Evolutionary conservation across 2,797 vertebrate species (phyloP), one percentile per base, ranked within the genome.

Genomic region (Sebastes matsubarae): DNA sequence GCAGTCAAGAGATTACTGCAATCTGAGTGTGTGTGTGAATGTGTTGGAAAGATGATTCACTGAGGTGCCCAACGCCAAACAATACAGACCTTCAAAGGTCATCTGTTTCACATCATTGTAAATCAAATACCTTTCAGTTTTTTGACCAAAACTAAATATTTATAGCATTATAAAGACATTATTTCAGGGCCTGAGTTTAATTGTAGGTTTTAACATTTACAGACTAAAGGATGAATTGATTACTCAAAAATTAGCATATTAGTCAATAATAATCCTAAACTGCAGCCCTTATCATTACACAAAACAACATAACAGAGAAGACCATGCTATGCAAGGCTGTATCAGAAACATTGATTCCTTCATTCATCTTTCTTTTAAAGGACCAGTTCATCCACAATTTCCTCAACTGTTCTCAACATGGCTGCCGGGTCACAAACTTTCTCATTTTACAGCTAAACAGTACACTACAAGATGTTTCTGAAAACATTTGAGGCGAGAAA

Each of bases 1-100:
- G 82, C 87, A 85, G 86, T 68, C 25, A 61, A 73, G 55, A 79
- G 86, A 87, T 90, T 77, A 68, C 34, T 36, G 79, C 66, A 61
- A 77, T 85, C 85, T 85, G 85, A 89, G 82, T 70, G 66, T 67
- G 66, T 67, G 24, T 57, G 55, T 57, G 55, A 8, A 25, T 24
- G 24, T 25, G 55, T 25, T 63, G 66, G n/a, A 59, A 25, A 80
- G 63, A 74, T 83, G 76, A 87, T 73, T 86, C 81, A 81, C 66
- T 50, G 30, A 50, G 59, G 34, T 68, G 25, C 16, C 58, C 4
- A 46, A 68, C 1, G 66, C 55, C 72, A 81, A 77, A 75, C 77
- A 66, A 50, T 65, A 85, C 67, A 83, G 74, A 72, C 36, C 24
- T 70, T 58, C 59, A 34, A 82, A 88, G 72, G 59, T 80, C 81